Evolutionary conservation across 92 coral and sea anemone species (phyloP).

Genomic region (Porites evermanni): DNA sequence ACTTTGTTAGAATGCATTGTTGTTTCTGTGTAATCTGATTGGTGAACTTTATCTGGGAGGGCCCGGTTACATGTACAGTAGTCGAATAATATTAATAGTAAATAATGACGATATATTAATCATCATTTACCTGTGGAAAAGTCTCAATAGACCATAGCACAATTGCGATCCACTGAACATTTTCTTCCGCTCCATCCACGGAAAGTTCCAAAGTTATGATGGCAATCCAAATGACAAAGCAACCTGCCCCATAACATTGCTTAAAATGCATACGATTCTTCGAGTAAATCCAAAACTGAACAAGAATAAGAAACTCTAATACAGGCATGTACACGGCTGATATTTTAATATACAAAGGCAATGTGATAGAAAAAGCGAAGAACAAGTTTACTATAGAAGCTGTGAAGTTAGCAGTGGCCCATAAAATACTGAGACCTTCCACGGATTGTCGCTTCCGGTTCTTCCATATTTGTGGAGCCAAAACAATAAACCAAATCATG

Average conservation of each 20-base stretch:
- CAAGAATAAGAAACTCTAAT: conserved; percentile 31
- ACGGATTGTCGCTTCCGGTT: conserved; percentile 58
- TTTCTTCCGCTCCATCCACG: conserved; percentile 17
- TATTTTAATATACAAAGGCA: conserved; percentile 41
- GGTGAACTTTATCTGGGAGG: too few relatives aligned
- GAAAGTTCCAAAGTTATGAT: conserved; percentile 51
- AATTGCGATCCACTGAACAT: conserved; percentile 68
- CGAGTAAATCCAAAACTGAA: conserved; percentile 70
- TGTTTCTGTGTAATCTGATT: too few relatives aligned
- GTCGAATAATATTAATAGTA: too few relatives aligned
- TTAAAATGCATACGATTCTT: conserved; percentile 40
- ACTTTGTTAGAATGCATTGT: too few relatives aligned
- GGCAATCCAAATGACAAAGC: conserved; percentile 55
- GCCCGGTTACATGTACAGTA: too few relatives aligned
- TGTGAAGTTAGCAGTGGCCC: conserved; percentile 71
- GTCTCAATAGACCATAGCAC: conserved; percentile 57
- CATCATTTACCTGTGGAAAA: conserved; percentile 62
- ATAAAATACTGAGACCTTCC: conserved; percentile 66
- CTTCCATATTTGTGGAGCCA: conserved; percentile 68
- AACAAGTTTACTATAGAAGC: conserved; percentile 68
- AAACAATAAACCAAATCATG: conserved; percentile 44
- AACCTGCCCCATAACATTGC: conserved; percentile 36
- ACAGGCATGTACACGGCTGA: conserved; percentile 56
- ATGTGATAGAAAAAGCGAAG: conserved; percentile 35
- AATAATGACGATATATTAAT: too few relatives aligned